Base-by-base conservation (phyloP, 2,797 vertebrate genomes). In the Smutsia gigantea region DNA sequence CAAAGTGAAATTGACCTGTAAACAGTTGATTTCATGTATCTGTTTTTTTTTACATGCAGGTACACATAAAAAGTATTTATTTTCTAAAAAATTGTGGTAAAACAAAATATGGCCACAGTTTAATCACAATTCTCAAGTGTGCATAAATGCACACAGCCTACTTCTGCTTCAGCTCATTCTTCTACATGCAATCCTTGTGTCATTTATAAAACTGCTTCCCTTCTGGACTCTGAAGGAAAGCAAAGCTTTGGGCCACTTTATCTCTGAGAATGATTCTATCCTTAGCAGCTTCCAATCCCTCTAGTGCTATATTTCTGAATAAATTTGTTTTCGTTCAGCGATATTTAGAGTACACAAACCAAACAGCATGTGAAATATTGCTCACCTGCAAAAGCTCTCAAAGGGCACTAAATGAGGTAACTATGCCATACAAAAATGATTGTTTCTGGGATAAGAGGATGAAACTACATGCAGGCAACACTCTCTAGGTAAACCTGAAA, bases 241-340 rank as follows among this genome's bases (percentile, higher is more conserved):
- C 29, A 75, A 82, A 92, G 7, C 21, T 61, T 74, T 66, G 59
- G 39, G 10, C 53, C 25, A 85, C 64, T 92, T 69, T 27, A 89
- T 83, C 53, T 69, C 68, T n/a, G 74, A 93, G 72, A 96, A 94
- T 71, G 63, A 95, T 61, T 93, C 51, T 71, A 57, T 78, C 39
- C 42, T 87, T 68, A 82, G 51, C 75, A 95, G 51, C 29, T 92
- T 93, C 87, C 0, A 1, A 6, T 92, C 87, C 79, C 72, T 93
- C 46, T 27, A 83, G 77, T 69, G 77, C 34, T 72, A 94, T 95
- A 93, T 92, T 93, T 75, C 79, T 94, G 91, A 97, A 94, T 90
- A 46, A 39, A 92, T 96, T 96, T 97, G 87, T 37, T 96, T 97
- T 96, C 74, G 64, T 63, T 94, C 69, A 82, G 51, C 61, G 71